Base-by-base conservation (phyloP, 2,797 vertebrate species). In the Lindbergichthys nudifrons region DNA sequence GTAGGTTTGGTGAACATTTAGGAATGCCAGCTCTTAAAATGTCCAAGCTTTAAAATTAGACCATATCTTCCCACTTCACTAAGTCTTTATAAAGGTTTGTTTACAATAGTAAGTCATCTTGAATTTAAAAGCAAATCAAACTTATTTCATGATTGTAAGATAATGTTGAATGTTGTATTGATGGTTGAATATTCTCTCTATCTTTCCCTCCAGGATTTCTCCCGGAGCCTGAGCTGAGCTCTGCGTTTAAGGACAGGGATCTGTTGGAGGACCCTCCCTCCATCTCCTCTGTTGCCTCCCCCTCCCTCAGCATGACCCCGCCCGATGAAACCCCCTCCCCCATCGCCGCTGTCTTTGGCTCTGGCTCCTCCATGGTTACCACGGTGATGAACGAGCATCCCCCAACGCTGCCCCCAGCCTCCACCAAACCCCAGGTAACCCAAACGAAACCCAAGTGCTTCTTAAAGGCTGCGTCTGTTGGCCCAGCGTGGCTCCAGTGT, bases 391-490 rank as follows among this genome's bases (percentile, higher is more conserved):
- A 94, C 0, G 96, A 97, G 86, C 96, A 96, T 85, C 95, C 96
- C 83, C 94, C 95, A 73, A 93, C 95, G 51, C 88, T 95, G 79
- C 92, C 95, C 36, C 94, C 95, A 50, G 94, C 95, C 19, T 95
- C 96, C 64, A 94, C 95, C 73, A 93, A 93, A 84, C 92, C 96
- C 70, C 96, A 97, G 97, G 97, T 98, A 96, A 92, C 86, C 77
- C 82, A 52, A 52, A 48, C 36, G 6, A 70, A 75, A 71, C 78
- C 71, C 53, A 19, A 75, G 77, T 36, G 72, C 87, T 89, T 81
- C 85, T 90, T 90, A 87, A 79, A 85, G 82, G 71, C 82, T 68
- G 67, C 57, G 62, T 79, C 75, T 85, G 79, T 81, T 81, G 78
- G 18, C 79, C 85, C 79, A 77, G 85, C 69, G 62, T 79, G 87